Conservation (phyloP, 2,113 vertebrate species). For the Micronycteris hirsuta region DNA sequence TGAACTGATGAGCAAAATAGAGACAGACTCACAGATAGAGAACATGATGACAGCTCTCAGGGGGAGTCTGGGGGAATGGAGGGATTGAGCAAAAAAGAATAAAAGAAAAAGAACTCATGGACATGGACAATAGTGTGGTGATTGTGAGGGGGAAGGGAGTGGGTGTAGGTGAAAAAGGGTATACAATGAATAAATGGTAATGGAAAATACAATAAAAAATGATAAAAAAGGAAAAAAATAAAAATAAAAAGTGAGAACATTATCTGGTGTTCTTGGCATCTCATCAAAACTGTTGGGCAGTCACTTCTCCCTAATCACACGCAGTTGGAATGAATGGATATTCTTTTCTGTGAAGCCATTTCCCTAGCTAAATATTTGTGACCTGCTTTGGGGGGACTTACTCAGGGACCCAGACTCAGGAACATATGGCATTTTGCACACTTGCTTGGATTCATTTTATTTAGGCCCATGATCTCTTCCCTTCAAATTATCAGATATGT, state of each 20-base stretch:
- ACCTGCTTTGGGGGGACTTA: not conserved
- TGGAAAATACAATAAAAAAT: not conserved
- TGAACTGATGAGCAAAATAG: no score
- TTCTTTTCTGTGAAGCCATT: not conserved
- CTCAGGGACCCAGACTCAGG: not conserved
- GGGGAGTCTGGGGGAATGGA: no score
- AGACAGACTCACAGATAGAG: no score
- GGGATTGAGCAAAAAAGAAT: no score
- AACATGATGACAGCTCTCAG: no score
- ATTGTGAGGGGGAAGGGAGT: no score
- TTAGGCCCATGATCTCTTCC: not conserved
- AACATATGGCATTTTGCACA: not conserved
- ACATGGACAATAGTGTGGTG: no score
- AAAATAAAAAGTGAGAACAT: not conserved
- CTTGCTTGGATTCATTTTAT: conserved; percentile 4
- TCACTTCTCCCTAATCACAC: not conserved
- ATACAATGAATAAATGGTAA: not conserved
- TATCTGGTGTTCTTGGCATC: not conserved
- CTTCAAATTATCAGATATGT: conserved; percentile 16
- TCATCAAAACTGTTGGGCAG: not conserved
- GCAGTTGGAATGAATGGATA: not conserved
- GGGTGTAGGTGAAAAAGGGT: not conserved
- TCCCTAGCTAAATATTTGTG: not conserved
- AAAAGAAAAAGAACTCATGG: no score
- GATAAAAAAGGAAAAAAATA: no score